These are phyloP conservation scores for Tokudaia tokunoshimensis DNA, from an alignment of 2,797 vertebrate genomes.

Conservation along the genomic window DNA sequence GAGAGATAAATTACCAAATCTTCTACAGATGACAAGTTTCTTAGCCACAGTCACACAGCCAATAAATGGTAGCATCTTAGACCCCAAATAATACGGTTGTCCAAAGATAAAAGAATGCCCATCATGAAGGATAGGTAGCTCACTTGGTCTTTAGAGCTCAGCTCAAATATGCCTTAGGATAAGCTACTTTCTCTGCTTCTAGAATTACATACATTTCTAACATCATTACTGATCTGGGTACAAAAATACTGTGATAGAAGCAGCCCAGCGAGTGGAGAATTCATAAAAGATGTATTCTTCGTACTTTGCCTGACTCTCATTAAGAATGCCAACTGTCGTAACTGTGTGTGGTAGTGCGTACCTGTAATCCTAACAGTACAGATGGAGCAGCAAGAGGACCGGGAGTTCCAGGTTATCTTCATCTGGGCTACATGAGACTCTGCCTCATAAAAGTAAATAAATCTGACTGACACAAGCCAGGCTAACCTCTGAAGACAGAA, in stretches of 20 bases:
- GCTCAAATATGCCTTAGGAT: slow-evolving; percentile 27
- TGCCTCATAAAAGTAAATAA: neutral
- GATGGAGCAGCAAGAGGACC: neutral
- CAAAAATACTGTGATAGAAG: neutral
- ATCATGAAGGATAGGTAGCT: neutral
- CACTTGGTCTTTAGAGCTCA: slow-evolving; percentile 26
- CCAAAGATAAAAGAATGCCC: neutral
- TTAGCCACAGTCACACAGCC: neutral
- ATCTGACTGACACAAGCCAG: neutral
- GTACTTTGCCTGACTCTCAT: neutral
- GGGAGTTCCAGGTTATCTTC: neutral
- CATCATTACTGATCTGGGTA: slow-evolving; percentile 18
- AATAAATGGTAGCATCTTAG: neutral
- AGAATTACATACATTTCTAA: neutral
- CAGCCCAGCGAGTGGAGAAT: neutral
- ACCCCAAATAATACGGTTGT: neutral
- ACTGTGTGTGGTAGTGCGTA: neutral
- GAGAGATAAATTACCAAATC: neutral
- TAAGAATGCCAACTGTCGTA: neutral
- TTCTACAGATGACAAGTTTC: slow-evolving; percentile 20
- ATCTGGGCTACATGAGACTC: neutral
- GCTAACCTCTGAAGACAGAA: neutral
- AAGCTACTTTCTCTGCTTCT: neutral
- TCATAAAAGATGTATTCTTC: neutral
- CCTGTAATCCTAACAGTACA: neutral